Evolutionary conservation across 2,113 vertebrate species (phyloP), one percentile per base, ranked within the genome.

Genomic region (Colistium nudipinnis): DNA sequence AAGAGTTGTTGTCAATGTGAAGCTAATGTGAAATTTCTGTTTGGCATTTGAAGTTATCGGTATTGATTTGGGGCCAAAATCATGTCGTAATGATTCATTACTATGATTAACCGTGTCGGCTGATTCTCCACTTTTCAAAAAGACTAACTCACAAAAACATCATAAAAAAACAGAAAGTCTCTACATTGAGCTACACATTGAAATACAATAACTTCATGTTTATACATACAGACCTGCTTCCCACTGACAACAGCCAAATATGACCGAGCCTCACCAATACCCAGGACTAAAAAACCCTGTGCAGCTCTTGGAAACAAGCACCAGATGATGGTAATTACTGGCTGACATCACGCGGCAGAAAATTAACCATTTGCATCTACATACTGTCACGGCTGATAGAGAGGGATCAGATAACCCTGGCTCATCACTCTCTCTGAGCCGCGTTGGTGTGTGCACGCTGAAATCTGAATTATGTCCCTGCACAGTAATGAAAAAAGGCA

Each of bases 401-500:
- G 80, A 59, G 43, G 70, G 71, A 88, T 90, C 85, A 80, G 74
- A 89, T 77, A 74, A 55, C 71, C 60, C 20, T 17, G 38, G 54
- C 69, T 56, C 72, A 64, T 84, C 80, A 54, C 80, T 85, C 82
- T 59, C 65, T 62, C 79, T 39, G 41, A 76, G 83, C 67, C 22
- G 35, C 33, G 65, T 55, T 31, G 36, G 47, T 71, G 69, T 71
- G 72, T 49, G 74, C 63, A 51, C 81, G 62, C 66, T 63, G 45
- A 85, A 88, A 89, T 76, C 75, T 69, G 84, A 89, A 90, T 89
- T 85, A 91, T 68, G 76, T 67, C 80, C 55, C 74, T 35, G 68
- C 80, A 57, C 81, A 54, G 82, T 87, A 83, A 91, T 88, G 87
- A 91, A 85, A 89, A n/a, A 81, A 89, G 77, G 86, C 74, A 81